These are phyloP conservation scores for Polymixis flavicincta DNA, from an alignment of 2,888 invertebrate species.

Conservation along the genomic window DNA sequence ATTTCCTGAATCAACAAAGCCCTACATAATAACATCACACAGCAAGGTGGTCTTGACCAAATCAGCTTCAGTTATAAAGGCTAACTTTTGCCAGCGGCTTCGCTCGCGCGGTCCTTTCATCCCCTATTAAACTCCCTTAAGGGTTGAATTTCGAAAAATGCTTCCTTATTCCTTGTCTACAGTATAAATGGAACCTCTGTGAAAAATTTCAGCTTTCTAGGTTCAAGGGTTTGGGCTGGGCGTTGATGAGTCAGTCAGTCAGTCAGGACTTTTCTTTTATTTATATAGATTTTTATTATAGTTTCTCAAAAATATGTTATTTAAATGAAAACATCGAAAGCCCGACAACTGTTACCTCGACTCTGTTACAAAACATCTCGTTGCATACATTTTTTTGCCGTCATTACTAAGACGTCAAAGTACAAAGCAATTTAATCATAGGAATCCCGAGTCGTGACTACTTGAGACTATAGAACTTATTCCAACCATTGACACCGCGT, in stretches of 20 bases:
- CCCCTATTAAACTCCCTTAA: too few relatives aligned
- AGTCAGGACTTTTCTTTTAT: too few relatives aligned
- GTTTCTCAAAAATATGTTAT: not conserved
- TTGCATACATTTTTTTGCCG: conserved; percentile 41
- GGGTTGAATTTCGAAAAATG: too few relatives aligned
- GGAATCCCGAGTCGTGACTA: conserved; percentile 36
- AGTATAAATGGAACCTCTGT: too few relatives aligned
- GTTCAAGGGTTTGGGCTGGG: too few relatives aligned
- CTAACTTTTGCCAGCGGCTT: too few relatives aligned
- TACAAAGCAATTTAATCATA: conserved; percentile 68
- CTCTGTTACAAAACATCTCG: conserved; percentile 44
- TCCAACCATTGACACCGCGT: conserved; percentile 37
- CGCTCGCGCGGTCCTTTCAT: too few relatives aligned
- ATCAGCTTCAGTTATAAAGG: not conserved
- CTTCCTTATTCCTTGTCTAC: too few relatives aligned
- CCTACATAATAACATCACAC: too few relatives aligned
- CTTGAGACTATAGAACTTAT: conserved; percentile 25
- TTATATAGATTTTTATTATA: not conserved
- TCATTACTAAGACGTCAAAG: conserved; percentile 62
- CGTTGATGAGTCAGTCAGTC: too few relatives aligned
- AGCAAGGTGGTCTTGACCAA: not conserved
- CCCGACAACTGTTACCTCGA: conserved; percentile 5
- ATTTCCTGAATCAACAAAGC: not conserved
- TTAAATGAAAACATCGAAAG: not conserved
- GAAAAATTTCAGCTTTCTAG: too few relatives aligned